phyloP scores from a whole-genome alignment of 2,888 invertebrate genomes.

The Melikaiella ostensackeni region DNA sequence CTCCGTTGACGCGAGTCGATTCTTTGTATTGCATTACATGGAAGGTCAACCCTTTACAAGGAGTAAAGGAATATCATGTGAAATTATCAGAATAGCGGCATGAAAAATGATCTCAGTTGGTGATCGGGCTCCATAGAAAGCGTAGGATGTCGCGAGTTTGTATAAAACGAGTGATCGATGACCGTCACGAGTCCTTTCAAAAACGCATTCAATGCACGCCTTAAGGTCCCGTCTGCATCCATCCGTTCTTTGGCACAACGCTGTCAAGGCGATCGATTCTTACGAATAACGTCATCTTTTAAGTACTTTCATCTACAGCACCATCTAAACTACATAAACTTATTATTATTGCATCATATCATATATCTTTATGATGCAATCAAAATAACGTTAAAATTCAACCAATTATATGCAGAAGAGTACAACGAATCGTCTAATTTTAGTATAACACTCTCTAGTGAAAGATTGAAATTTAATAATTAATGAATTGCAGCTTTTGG shows the following conservation, averaged over 20 bases:
- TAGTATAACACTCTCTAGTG: too few relatives aligned
- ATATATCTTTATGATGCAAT: background rate
- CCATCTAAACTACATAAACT: background rate
- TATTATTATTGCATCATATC: constrained; percentile 6
- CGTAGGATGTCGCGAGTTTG: constrained; percentile 42
- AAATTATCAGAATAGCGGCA: constrained; percentile 57
- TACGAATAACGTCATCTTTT: constrained; percentile 30
- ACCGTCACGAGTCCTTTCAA: constrained; percentile 39
- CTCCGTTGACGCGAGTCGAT: background rate
- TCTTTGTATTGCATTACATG: background rate
- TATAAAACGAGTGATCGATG: constrained; percentile 48
- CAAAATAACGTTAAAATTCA: background rate
- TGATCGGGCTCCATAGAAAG: constrained; percentile 23
- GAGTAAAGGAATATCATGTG: constrained; percentile 46
- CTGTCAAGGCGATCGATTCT: constrained; percentile 31
- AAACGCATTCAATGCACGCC: constrained; percentile 43
- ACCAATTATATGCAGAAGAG: too few relatives aligned
- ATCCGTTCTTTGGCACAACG: constrained; percentile 14
- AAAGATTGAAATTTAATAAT: too few relatives aligned
- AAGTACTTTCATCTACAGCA: constrained; percentile 1
- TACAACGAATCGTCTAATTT: too few relatives aligned
- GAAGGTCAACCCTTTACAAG: constrained; percentile 8
- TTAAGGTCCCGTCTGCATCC: constrained; percentile 32
- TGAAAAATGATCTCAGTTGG: constrained; percentile 61
- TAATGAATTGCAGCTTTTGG: too few relatives aligned